These are phyloP conservation scores for Hypocryptadius cinnamomeus DNA, from an alignment of 2,113 vertebrate species.

Conservation along the genomic window DNA sequence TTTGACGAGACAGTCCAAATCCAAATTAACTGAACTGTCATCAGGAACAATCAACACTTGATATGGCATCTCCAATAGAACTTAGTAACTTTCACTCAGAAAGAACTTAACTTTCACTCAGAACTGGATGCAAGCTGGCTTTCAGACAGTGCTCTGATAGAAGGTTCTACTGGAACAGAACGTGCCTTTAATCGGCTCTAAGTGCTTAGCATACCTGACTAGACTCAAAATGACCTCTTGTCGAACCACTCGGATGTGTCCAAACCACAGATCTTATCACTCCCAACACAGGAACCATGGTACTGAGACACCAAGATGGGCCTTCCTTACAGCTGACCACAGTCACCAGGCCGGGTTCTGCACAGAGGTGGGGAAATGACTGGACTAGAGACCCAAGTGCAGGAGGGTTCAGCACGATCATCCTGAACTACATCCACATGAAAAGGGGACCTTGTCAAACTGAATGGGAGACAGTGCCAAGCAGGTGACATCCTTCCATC, in stretches of 20 bases:
- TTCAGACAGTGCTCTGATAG: background rate
- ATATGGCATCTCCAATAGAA: background rate
- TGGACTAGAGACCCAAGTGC: background rate
- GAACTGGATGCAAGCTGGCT: background rate
- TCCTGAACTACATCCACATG: fast-evolving
- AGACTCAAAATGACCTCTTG: background rate
- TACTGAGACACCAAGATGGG: background rate
- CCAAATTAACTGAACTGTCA: background rate
- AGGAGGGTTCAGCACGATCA: fast-evolving
- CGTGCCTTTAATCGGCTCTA: background rate
- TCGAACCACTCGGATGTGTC: fast-evolving
- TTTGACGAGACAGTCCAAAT: background rate
- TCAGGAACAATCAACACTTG: background rate
- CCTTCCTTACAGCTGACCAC: background rate
- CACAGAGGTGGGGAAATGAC: background rate
- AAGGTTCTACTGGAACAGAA: background rate
- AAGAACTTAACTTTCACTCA: background rate
- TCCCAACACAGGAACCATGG: background rate
- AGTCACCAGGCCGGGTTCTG: background rate
- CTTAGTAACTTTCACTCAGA: background rate
- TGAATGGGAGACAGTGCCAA: background rate
- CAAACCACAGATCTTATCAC: background rate
- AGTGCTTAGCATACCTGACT: background rate
- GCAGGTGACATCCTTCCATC: background rate
- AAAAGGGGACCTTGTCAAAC: background rate